Base-by-base conservation (phyloP, 2,888 invertebrate genomes). In the Yponomeuta sedellus region DNA sequence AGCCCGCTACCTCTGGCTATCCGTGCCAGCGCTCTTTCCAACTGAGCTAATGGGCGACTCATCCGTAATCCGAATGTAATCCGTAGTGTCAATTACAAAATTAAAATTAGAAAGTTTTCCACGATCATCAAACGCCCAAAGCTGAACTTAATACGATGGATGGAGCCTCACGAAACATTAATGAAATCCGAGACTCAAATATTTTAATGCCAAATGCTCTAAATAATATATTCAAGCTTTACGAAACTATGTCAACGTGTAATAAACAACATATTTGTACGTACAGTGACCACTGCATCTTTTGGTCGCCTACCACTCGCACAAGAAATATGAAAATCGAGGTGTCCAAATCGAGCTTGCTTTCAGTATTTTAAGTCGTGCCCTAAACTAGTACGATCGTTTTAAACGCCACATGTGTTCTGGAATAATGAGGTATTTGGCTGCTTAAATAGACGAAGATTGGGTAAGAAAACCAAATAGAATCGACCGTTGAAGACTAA, bases 391-490 rank as follows among this genome's bases (percentile, higher is more conserved):
- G 44, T 52, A 52, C 44, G 8, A 52, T 52, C 44, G 44, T 16
- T 5, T 52, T 52, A 52, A 52, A 52, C 16, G 44, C 44, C 44
- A 52, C 44, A 52, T 52, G 44, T 52, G 44, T 10, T 6, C 67
- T 71, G 67, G 66, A 68, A 66, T 70, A 70, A 68, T 68, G 67
- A 58, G 39, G 61, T 66, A 65, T 66, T 69, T 66, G 67, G 44
- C 16, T 52, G 44, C 44, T 16, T 3, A 52, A 52, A 52, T 52
- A 52, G 44, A 16, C 44, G 44, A n/a, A n/a, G 44, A 52, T 52
- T 52, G 44, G 44, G 44, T 16, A 52, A 52, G 44, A 52, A 52
- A 52, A 52, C 16, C 44, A 16, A 4, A 52, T 12, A 52, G 44
- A 52, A 52, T 52, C 16, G 44, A 66, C 69, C 71, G 71, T 20